These are phyloP conservation scores for Lineus longissimus DNA, from an alignment of 1,140 invertebrate genomes.

Conservation along the genomic window DNA sequence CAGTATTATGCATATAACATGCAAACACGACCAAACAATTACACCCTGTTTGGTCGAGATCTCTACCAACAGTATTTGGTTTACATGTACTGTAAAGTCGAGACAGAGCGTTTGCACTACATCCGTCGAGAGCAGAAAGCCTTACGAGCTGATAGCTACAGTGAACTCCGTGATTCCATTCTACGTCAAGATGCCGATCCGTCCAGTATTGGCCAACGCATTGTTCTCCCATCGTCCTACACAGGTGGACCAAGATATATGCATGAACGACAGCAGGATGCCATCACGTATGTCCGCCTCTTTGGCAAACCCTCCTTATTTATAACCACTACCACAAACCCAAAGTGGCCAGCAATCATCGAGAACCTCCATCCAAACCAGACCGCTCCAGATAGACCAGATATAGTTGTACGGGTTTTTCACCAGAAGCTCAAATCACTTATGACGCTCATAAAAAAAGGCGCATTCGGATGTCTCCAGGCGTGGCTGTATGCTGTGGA, in stretches of 20 bases:
- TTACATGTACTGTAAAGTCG: constrained; percentile 51
- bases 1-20: constrained; percentile 19
- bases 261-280: constrained; percentile 55
- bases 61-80: constrained; percentile 53
- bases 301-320: constrained; percentile 55
- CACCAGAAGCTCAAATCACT: constrained; percentile 48
- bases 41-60: constrained; percentile 39
- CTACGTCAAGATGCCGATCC: constrained; percentile 16
- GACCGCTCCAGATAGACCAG: constrained; percentile 45
- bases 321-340: constrained; percentile 58
- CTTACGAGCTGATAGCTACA: constrained; percentile 29
- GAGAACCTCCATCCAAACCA: constrained; percentile 33
- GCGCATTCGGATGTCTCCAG: constrained; percentile 31
- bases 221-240: constrained; percentile 52
- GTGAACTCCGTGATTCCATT: constrained; percentile 25
- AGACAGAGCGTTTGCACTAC: constrained; percentile 38
- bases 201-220: constrained; percentile 32
- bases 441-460: neutral
- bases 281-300: constrained; percentile 55
- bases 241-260: constrained; percentile 49
- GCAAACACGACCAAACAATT: constrained; percentile 25
- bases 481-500: constrained; percentile 48
- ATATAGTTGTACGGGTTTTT: constrained; percentile 56
- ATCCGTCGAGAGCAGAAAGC: constrained; percentile 32
- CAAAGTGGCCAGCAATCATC: constrained; percentile 55